phyloP scores from a whole-genome alignment of 2,888 invertebrate species.

The Tuberolachnus salignus region DNA sequence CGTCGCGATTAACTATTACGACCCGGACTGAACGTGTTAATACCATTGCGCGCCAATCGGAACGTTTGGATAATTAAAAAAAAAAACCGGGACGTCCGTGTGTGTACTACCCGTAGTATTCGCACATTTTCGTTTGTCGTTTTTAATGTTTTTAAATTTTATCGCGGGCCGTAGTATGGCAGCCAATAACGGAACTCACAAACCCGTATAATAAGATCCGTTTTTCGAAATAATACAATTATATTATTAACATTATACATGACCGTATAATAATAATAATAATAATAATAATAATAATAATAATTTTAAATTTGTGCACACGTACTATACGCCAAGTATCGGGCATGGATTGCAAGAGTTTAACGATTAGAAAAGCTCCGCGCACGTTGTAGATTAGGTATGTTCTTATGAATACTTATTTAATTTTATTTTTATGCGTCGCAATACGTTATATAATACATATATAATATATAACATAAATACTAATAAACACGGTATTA shows the following conservation, averaged over 20 bases:
- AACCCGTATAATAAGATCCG: not conserved
- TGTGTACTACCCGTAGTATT: too few relatives aligned
- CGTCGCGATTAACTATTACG: not conserved
- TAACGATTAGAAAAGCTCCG: constrained; percentile 23
- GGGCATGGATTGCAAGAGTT: constrained; percentile 38
- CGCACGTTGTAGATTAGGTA: constrained; percentile 49
- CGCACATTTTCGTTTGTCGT: not conserved
- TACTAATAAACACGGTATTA: not conserved
- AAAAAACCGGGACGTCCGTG: too few relatives aligned
- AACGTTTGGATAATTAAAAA: too few relatives aligned
- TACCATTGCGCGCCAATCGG: too few relatives aligned
- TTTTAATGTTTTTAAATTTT: not conserved
- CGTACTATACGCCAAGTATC: too few relatives aligned
- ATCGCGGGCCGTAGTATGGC: not conserved
- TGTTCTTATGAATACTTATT: not conserved
- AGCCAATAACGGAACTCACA: not conserved
- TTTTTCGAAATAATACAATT: not conserved
- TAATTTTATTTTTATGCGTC: not conserved
- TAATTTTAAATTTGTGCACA: not conserved
- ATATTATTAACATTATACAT: not conserved
- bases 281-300: not conserved
- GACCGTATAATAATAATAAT: not conserved
- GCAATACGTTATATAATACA: not conserved
- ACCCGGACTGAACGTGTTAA: too few relatives aligned
- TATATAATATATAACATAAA: not conserved